Base-by-base conservation (phyloP, 2,113 vertebrate species). In the Thamnaconus septentrionalis region DNA sequence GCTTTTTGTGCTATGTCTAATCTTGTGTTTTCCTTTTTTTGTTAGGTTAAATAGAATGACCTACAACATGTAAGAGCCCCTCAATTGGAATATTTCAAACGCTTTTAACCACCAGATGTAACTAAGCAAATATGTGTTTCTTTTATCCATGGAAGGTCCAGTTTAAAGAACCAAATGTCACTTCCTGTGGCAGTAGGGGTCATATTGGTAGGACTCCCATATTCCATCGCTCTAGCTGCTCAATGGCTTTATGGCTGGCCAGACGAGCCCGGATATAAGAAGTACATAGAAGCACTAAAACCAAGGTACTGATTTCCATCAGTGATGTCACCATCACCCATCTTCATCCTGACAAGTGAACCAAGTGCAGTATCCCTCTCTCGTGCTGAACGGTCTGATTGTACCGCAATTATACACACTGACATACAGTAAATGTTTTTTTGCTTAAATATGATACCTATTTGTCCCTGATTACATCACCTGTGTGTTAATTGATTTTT, bases 191-290 rank as follows among this genome's bases (percentile, higher is more conserved):
- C 76, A 3, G 83, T 76, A 4, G 88, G 88, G 2, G 59, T 79
- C 3, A 0, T 91, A 54, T 66, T 91, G 53, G 77, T 91, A 5
- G 89, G 77, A 11, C 49, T 93, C 18, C 86, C 84, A 0, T 92
- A 90, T 71, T 78, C 86, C 51, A 60, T 92, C 69, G 88, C 89
- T 49, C 45, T 91, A 4, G 60, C 79, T 43, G 78, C 48, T 43
- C 92, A 92, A 73, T 91, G 84, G 84, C 45, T 91, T 47, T 86
- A 87, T 31, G 91, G 90, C 43, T 92, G 89, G 89, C 90, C 91
- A 46, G 64, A 82, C 57, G 87, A 89, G 49, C 85, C 87, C 7
- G 91, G 91, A 11, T 91, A 86, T 51, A 78, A 84, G 63, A 92
- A 93, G 66, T 90, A 91, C 73, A 64, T 75, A n/a, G 90, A 92